Evolutionary conservation across 2,113 vertebrate species (phyloP).

Genomic region (Bubalus kerabau): DNA sequence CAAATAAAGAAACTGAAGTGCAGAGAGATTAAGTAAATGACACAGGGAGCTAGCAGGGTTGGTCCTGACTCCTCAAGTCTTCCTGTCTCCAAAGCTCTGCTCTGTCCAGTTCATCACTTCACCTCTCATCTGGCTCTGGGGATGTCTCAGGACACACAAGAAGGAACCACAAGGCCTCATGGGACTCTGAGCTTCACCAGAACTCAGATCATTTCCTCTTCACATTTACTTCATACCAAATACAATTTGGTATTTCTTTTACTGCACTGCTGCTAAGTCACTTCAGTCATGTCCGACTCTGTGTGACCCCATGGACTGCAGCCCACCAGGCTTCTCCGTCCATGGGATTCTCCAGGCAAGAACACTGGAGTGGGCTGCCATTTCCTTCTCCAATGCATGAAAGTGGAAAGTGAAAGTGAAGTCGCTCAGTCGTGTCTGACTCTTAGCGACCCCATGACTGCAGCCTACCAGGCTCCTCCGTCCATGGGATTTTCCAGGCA

Average conservation of each 20-base stretch:
- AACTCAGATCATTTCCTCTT: background rate
- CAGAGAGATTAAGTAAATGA: background rate
- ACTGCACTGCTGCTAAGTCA: too few relatives aligned
- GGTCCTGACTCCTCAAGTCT: background rate
- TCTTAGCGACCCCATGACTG: too few relatives aligned
- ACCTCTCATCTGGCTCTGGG: background rate
- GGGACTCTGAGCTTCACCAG: background rate
- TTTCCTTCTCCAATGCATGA: too few relatives aligned
- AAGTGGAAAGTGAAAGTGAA: too few relatives aligned
- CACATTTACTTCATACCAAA: background rate
- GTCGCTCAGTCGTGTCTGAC: too few relatives aligned
- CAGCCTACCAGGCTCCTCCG: too few relatives aligned
- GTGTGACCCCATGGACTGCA: too few relatives aligned
- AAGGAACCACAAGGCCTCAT: background rate
- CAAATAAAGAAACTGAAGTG: background rate
- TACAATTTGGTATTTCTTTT: background rate
- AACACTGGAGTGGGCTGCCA: too few relatives aligned
- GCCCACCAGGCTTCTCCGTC: too few relatives aligned
- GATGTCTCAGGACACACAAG: background rate
- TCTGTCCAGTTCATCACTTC: background rate
- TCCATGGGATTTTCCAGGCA: too few relatives aligned
- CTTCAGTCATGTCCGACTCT: too few relatives aligned
- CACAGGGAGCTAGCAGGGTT: background rate
- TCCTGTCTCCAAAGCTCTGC: background rate
- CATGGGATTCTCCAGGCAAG: too few relatives aligned